Conservation (phyloP, 2,113 vertebrate genomes). For the Psephotus haematonotus region DNA sequence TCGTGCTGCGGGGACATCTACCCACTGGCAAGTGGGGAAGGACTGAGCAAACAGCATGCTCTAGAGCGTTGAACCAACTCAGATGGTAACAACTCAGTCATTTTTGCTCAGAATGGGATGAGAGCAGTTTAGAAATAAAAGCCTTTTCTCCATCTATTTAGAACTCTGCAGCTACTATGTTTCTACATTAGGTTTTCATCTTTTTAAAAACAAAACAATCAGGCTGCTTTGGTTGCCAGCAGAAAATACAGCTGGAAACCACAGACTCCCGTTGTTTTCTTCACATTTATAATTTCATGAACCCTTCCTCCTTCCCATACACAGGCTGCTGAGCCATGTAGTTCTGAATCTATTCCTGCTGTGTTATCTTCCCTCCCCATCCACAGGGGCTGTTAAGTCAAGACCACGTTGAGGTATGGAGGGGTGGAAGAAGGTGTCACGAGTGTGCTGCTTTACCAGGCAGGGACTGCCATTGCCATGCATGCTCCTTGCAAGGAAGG, state of each 20-base stretch:
- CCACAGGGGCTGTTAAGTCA: background rate
- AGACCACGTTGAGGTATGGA: background rate
- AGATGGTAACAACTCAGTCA: background rate
- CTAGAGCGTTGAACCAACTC: background rate
- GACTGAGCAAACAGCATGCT: background rate
- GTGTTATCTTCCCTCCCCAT: background rate
- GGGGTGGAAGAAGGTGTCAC: fast-evolving
- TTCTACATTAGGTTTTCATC: background rate
- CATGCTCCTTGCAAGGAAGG: background rate
- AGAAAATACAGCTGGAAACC: background rate
- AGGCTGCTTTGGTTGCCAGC: background rate
- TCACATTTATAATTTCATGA: background rate
- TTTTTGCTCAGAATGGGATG: background rate
- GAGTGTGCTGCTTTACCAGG: background rate
- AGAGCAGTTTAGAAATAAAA: background rate
- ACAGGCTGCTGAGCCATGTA: background rate
- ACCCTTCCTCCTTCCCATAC: background rate
- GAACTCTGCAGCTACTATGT: background rate
- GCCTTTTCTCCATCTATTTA: background rate
- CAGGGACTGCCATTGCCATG: background rate
- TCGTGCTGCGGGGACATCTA: background rate
- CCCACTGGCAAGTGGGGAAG: background rate
- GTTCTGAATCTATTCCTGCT: background rate
- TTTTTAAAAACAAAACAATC: background rate
- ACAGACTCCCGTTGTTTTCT: background rate